These are phyloP conservation scores for Silvanus unidentatus DNA, from an alignment of 2,888 invertebrate species.

Conservation along the genomic window DNA sequence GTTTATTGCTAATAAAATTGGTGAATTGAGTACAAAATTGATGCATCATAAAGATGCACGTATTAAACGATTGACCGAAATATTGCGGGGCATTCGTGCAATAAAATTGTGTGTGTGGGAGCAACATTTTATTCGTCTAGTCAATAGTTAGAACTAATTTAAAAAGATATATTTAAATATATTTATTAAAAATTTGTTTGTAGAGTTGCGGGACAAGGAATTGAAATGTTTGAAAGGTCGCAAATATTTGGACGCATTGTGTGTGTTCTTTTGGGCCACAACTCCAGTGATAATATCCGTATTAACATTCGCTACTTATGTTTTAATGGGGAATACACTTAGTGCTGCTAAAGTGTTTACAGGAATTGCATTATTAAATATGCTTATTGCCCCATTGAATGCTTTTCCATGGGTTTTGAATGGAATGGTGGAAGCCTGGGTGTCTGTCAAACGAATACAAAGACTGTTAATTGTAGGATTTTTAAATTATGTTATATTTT, in stretches of 20 bases:
- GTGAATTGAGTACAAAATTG: constrained; percentile 73
- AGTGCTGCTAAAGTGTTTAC: constrained; percentile 91
- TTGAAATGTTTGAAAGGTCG: constrained; percentile 72
- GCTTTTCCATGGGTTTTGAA: constrained; percentile 98
- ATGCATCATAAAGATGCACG: constrained; percentile 89
- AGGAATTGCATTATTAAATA: constrained; percentile 88
- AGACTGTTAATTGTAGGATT: constrained; percentile 66
- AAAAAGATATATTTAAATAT: too few relatives aligned
- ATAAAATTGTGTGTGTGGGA: constrained; percentile 95
- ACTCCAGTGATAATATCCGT: constrained; percentile 88
- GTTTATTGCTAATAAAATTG: constrained; percentile 82
- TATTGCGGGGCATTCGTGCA: constrained; percentile 79
- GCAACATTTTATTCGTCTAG: constrained; percentile 68
- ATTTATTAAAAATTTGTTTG: constrained; percentile 16
- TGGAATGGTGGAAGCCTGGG: constrained; percentile 93
- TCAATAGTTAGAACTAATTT: constrained; percentile 54
- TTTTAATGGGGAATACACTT: constrained; percentile 68
- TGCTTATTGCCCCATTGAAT: constrained; percentile 92
- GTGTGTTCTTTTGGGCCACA: constrained; percentile 98
- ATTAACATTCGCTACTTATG: constrained; percentile 74
- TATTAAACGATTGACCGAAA: constrained; percentile 80
- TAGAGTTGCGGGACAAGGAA: constrained; percentile 65
- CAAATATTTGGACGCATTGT: constrained; percentile 94
- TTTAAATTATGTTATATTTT: background rate
- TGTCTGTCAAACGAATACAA: constrained; percentile 84